These are phyloP conservation scores for Aurelia coerulea DNA, from an alignment of 30 jellyfish, hydroid and myxozoan genomes.

Conservation along the genomic window DNA sequence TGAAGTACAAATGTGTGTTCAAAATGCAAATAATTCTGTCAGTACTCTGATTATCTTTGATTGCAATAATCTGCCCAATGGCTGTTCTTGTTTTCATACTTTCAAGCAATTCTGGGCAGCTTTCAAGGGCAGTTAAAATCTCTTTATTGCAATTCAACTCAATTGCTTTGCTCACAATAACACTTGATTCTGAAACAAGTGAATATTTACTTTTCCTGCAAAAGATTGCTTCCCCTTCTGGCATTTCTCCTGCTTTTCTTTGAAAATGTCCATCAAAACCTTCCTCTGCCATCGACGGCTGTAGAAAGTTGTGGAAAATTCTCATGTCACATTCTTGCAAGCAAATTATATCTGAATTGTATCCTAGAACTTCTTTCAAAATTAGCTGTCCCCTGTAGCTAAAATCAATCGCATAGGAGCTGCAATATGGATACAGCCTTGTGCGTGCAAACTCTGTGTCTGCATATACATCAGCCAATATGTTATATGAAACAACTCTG, in stretches of 20 bases:
- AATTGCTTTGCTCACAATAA: slow-evolving; percentile 72
- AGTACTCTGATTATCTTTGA: slow-evolving; percentile 35
- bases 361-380: slow-evolving; percentile 86
- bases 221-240: slow-evolving; percentile 97
- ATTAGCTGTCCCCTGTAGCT: slow-evolving; percentile 86
- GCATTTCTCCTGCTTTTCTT: slow-evolving; percentile 88
- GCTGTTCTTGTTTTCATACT: slow-evolving; percentile 73
- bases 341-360: slow-evolving; percentile 85
- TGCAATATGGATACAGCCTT: slow-evolving; percentile 82
- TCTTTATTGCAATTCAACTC: slow-evolving; percentile 48
- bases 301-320: slow-evolving; percentile 62
- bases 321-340: slow-evolving; percentile 93
- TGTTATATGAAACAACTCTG: slow-evolving; percentile 84
- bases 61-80: slow-evolving; percentile 79
- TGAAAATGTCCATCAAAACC: slow-evolving; percentile 68
- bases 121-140: slow-evolving; percentile 38
- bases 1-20: slow-evolving; percentile 94
- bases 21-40: slow-evolving; percentile 60
- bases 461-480: slow-evolving; percentile 91
- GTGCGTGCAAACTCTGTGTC: slow-evolving; percentile 77
- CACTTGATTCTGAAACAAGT: slow-evolving; percentile 26
- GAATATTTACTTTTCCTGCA: slow-evolving; percentile 37
- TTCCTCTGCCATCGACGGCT: slow-evolving; percentile 72
- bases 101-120: slow-evolving; percentile 63
- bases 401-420: slow-evolving; percentile 81